Evolutionary conservation across 2,888 invertebrate species (phyloP), one percentile per base, ranked within the genome.

Genomic region (Acleris laterana): DNA sequence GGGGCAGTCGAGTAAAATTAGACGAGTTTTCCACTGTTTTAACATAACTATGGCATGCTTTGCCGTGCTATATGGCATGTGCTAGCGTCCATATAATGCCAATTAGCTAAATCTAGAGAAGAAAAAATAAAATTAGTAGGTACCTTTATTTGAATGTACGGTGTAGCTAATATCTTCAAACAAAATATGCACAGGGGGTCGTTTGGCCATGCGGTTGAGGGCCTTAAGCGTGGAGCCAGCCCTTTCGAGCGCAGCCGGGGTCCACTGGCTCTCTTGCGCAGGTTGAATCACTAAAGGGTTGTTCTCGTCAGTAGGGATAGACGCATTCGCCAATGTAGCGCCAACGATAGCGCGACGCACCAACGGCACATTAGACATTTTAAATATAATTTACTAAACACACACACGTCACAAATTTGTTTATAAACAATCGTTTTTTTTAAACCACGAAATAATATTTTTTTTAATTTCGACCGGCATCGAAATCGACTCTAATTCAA

Each of bases 91-190:
- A 25, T 5, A 25, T 5, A 5, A 25, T 25, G 25, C 25, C 25
- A 25, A 25, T 25, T 9, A 32, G 9, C 13, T n/a, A n/a, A n/a
- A n/a, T n/a, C 11, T 38, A 32, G 11, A 32, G 32, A 11, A 32
- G 32, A 13, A 19, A 19, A 25, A 17, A 28, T n/a, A 32, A 28
- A 51, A 28, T 46, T 48, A n/a, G 25, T n/a, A 44, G 20, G 11
- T 80, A 92, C 93, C 90, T 83, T 87, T 89, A 69, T 83, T 79
- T 1, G 93, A 88, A 72, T 83, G 89, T 38, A 94, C 94, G 0
- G 93, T 92, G 72, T 93, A 95, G 19, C 81, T 89, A 65, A 95
- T 74, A 81, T 95, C 94, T 77, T 94, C 94, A 77, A 95, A 95
- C 52, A 94, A 83, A 51, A 95, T 90, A 74, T 95, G 92, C 4